Evolutionary conservation across 2,797 vertebrate species (phyloP).

Genomic region (Botia kubotai): DNA sequence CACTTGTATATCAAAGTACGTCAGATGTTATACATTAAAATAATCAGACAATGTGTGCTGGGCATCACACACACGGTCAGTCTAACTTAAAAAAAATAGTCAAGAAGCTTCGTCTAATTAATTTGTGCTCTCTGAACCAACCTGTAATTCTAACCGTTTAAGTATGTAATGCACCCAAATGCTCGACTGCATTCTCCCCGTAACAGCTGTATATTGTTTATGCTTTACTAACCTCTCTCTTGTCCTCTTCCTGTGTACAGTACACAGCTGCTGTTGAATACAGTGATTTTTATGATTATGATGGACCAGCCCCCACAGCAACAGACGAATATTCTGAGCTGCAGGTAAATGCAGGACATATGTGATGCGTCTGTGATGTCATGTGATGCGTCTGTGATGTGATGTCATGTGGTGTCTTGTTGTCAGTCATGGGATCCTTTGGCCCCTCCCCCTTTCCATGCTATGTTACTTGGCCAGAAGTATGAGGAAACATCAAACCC

Average conservation of each 20-base stretch:
- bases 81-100: no score
- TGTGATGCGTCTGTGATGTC: no score
- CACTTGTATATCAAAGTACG: constrained; percentile 58
- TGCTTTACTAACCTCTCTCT: constrained; percentile 59
- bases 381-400: constrained; percentile 56
- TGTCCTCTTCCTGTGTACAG: constrained; percentile 76
- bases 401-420: constrained; percentile 64
- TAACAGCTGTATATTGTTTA: constrained; percentile 5
- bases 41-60: constrained; percentile 26
- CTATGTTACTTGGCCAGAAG: not conserved
- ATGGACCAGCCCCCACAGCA: constrained; percentile 85
- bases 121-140: no score
- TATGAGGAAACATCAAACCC: not conserved
- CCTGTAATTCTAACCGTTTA: no score
- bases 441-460: not conserved
- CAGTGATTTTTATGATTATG: constrained; percentile 89
- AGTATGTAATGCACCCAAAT: constrained; percentile 54
- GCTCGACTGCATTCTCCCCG: constrained; percentile 53
- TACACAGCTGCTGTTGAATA: constrained; percentile 91
- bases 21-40: constrained; percentile 14
- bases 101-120: no score
- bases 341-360: constrained; percentile 85
- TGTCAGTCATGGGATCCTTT: constrained; percentile 50
- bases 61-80: not conserved
- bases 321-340: constrained; percentile 87